Evolutionary conservation across 2,888 invertebrate genomes (phyloP), one percentile per base, ranked within the genome.

Genomic region (Beris morrisii): DNA sequence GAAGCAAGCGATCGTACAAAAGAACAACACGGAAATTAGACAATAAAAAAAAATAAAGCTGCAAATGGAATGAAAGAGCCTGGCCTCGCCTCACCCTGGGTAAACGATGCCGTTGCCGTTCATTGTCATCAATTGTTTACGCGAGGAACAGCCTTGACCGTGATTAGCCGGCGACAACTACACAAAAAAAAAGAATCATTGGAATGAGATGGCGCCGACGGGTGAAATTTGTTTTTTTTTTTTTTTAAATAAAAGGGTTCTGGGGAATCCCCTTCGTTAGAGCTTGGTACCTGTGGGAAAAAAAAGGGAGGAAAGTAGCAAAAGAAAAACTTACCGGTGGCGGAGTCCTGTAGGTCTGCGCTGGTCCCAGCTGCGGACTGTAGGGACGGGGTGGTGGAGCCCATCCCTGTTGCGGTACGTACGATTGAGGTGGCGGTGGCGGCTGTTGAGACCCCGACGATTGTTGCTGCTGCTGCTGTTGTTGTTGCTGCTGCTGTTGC

Each of bases 381-480:
- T 80, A 81, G 64, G 81, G 81, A 59, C 81, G 74, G 22, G 80
- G 81, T 48, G 80, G 81, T 66, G 80, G 81, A 64, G 79, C 79
- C 81, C 81, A 81, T 30, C 78, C 79, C 68, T 79, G 81, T 72
- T 80, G 79, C 48, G 76, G 76, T 53, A 76, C 77, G 64, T 79
- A 79, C 66, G 79, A 77, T 66, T 78, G 79, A 69, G 84, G 81
- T 81, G 85, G 73, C 80, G 85, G 77, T 58, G 75, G 75, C 22
- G 71, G 73, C 48, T 70, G 72, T 46, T 70, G 72, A 5, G 57
- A 71, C 63, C 84, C 85, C 57, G 84, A 83, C 57, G 74, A 76
- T 31, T 72, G 73, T 64, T 73, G 74, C 67, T 75, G 76, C 75
- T 74, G 82, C 6, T 38, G 72, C 6, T 56, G 72, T 61, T 84